Evolutionary conservation across 92 coral and sea anemone genomes (phyloP), one percentile per base, ranked within the genome.

Genomic region (Epizoanthus stellaris): DNA sequence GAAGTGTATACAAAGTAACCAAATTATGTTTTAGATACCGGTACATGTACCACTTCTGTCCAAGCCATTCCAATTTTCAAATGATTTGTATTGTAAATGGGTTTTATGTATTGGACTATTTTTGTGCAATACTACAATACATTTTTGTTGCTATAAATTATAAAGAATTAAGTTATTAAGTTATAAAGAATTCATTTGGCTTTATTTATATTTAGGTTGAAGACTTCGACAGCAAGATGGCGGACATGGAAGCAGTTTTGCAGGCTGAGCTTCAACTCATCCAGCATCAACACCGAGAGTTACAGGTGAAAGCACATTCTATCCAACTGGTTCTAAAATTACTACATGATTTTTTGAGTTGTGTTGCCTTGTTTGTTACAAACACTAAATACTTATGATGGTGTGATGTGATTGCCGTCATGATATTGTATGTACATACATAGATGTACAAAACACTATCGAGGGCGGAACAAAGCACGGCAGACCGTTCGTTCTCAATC

Each of bases 201-300:
- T 16, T 81, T 83, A 16, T 52, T 75, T 6, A 56, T 38, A 60
- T 80, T 54, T 75, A 95, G 98, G 88, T 94, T 75, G 88, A 85
- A 36, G 77, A 65, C 60, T 95, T 95, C 76, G 92, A 94, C 67
- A 77, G 70, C 57, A 95, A 94, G 75, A 95, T 95, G 98, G 87
- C 89, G 64, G 94, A 85, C 39, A 85, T 95, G 92, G 93, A 91
- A 20, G 83, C 72, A 67, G 90, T 85, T 36, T 80, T 92, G 5
- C 80, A 89, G 65, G 68, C 74, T 74, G 98, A 95, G 76, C 87
- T 95, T 58, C 60, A 74, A 38, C 69, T 88, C 56, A 94, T 95
- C 9, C 85, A 87, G 86, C 73, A 88, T 36, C 98, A 94, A 73
- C 95, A 94, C 76, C 81, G 59, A 52, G 56, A 90, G 52, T 74